Evolutionary conservation across 1,140 invertebrate species (phyloP), one percentile per base, ranked within the genome.

Genomic region (Eueides isabella): DNA sequence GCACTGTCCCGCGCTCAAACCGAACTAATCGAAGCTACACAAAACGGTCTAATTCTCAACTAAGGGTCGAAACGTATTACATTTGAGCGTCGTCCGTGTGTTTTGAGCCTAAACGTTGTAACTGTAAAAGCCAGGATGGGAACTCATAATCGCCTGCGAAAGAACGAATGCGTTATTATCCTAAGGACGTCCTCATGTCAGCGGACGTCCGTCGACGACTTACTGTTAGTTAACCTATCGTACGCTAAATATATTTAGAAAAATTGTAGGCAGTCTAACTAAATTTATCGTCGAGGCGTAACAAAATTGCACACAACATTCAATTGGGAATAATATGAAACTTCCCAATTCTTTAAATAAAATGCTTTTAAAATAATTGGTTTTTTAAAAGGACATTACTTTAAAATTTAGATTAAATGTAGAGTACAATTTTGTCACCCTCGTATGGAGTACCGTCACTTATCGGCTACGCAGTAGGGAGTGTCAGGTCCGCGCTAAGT

Each of bases 221-320:
- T 71, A 74, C 41, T 79, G 69, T 66, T 76, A 76, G 77, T 88
- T 85, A 88, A 84, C 85, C 86, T 91, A 87, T 81, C 76, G 79
- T 85, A 87, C 72, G 77, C 80, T 88, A 87, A 87, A 82, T 85
- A 86, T 76, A 84, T 88, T 83, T 85, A 82, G 74, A 76, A 72
- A 83, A 82, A 86, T 83, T 75, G 80, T 83, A 85, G 79, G 82
- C 79, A 84, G 79, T 87, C 76, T 78, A 87, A 86, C 78, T 84
- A 85, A 89, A 85, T 79, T 83, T 85, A 88, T 79, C 78, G 85
- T 78, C 82, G 85, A 81, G 76, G 80, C 75, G 85, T 80, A 78
- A 86, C 81, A 81, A 80, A 80, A 83, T 85, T 81, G 83, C 19
- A 55, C 48, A 55, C 35, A 7, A 55, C 23, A 14, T 19, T 2